Conservation (phyloP, 2,797 vertebrate species). For the Smutsia temminckii region DNA sequence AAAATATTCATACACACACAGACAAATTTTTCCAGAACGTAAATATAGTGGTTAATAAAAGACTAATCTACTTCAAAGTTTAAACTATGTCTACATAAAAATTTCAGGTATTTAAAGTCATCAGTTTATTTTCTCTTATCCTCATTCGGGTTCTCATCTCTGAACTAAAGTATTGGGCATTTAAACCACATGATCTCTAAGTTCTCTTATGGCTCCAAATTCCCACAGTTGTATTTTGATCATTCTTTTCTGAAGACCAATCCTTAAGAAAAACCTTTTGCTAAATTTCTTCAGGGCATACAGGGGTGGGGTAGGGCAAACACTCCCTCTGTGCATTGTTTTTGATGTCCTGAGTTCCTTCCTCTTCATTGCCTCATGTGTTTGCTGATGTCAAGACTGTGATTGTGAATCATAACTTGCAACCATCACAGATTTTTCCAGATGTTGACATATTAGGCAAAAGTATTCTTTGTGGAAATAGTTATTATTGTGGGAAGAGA, state of each 20-base stretch:
- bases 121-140: not conserved
- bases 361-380: not conserved
- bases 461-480: conserved; percentile 54
- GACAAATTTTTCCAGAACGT: not conserved
- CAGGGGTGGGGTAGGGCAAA: not conserved
- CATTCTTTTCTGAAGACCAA: not conserved
- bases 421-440: conserved; percentile 53
- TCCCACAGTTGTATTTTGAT: not conserved
- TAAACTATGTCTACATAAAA: not conserved
- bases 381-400: conserved; percentile 45
- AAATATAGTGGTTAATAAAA: not conserved
- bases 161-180: not conserved
- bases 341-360: not conserved
- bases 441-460: conserved; percentile 58
- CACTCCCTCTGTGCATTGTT: not conserved
- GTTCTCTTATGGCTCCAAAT: not conserved
- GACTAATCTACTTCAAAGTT: not conserved
- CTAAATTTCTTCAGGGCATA: not conserved
- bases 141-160: not conserved
- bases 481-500: conserved; percentile 48
- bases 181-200: not conserved
- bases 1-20: not conserved
- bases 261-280: not conserved
- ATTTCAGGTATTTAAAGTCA: not conserved
- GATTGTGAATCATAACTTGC: conserved; percentile 1